Conservation (phyloP, 92 coral and sea anemone species). For the Bergia puertoricense region DNA sequence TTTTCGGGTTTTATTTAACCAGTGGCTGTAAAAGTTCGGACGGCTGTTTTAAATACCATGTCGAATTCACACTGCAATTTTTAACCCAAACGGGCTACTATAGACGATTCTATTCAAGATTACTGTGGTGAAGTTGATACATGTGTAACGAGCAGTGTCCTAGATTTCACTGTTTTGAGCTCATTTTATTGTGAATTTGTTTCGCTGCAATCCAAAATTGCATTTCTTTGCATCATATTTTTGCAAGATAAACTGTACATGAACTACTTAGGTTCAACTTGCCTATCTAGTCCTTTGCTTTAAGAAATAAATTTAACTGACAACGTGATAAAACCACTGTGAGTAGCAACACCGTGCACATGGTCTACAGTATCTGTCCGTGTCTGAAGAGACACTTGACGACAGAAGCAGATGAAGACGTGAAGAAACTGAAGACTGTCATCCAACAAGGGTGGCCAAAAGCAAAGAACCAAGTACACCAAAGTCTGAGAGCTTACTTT, state of each 20-base stretch:
- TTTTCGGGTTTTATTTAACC: neutral
- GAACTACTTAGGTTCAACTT: too few relatives aligned
- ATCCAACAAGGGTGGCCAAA: slow-evolving; percentile 55
- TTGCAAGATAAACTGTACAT: too few relatives aligned
- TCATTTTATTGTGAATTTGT: slow-evolving; percentile 2
- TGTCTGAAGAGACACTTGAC: slow-evolving; percentile 39
- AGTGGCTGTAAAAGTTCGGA: too few relatives aligned
- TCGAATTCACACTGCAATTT: slow-evolving; percentile 11
- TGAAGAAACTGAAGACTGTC: slow-evolving; percentile 35
- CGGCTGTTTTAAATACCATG: neutral
- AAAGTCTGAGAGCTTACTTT: slow-evolving; percentile 6
- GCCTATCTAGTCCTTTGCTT: too few relatives aligned
- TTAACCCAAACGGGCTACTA: neutral
- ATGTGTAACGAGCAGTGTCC: too few relatives aligned
- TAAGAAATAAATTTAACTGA: too few relatives aligned
- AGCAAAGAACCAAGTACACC: slow-evolving; percentile 30
- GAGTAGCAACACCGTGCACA: too few relatives aligned
- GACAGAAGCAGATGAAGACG: slow-evolving; percentile 41
- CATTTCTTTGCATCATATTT: neutral
- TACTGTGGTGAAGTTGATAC: too few relatives aligned
- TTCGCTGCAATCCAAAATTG: neutral
- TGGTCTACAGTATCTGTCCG: slow-evolving; percentile 26
- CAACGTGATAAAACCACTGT: too few relatives aligned
- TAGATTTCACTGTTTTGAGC: too few relatives aligned
- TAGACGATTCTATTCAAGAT: neutral